A percentile compares a stretch with the other conserved stretches of the same genome.
These are phyloP conservation scores for Cerastis rubricosa DNA, from an alignment of 2,888 invertebrate species.

Conservation along the genomic window DNA sequence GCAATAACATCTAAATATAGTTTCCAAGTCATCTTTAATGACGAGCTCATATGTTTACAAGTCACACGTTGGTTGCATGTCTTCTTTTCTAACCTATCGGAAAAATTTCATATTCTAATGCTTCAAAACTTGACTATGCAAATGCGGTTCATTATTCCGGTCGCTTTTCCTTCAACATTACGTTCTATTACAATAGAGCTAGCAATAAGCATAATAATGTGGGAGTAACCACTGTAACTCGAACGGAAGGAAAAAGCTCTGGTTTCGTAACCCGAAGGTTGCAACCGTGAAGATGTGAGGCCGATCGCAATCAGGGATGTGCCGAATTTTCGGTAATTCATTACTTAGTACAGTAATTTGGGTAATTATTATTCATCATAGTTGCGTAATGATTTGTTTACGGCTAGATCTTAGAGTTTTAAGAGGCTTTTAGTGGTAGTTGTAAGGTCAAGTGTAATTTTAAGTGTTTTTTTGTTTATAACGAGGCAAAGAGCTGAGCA, in stretches of 20 bases:
- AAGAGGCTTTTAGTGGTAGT: slow-evolving; percentile 46
- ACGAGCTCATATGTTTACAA: slow-evolving; percentile 33
- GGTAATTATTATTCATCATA: slow-evolving; percentile 50
- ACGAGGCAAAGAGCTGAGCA: slow-evolving; percentile 4
- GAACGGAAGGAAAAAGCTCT: slow-evolving; percentile 83
- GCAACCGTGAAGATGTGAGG: slow-evolving; percentile 76
- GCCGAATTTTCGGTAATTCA: slow-evolving; percentile 63
- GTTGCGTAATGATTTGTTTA: slow-evolving; percentile 55
- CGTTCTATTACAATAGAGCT: slow-evolving; percentile 67
- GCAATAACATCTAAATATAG: slow-evolving; percentile 54
- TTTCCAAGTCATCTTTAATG: slow-evolving; percentile 40
- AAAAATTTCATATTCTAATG: slow-evolving; percentile 24
- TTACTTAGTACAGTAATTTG: slow-evolving; percentile 45
- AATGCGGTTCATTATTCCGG: slow-evolving; percentile 40
- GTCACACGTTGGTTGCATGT: slow-evolving; percentile 38
- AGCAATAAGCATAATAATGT: slow-evolving; percentile 60
- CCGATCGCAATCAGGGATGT: slow-evolving; percentile 71
- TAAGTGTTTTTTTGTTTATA: slow-evolving; percentile 23
- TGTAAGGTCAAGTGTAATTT: slow-evolving; percentile 37
- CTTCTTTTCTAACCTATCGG: slow-evolving; percentile 31
- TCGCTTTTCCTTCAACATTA: slow-evolving; percentile 65
- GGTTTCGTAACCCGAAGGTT: slow-evolving; percentile 76
- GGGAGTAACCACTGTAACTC: slow-evolving; percentile 63
- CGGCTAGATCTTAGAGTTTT: slow-evolving; percentile 28
- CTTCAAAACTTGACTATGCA: slow-evolving; percentile 44